A percentile compares a stretch with the other conserved stretches of the same genome.
Evolutionary conservation across 2,888 invertebrate species (phyloP).

Genomic region (Latrodectus hesperus): DNA sequence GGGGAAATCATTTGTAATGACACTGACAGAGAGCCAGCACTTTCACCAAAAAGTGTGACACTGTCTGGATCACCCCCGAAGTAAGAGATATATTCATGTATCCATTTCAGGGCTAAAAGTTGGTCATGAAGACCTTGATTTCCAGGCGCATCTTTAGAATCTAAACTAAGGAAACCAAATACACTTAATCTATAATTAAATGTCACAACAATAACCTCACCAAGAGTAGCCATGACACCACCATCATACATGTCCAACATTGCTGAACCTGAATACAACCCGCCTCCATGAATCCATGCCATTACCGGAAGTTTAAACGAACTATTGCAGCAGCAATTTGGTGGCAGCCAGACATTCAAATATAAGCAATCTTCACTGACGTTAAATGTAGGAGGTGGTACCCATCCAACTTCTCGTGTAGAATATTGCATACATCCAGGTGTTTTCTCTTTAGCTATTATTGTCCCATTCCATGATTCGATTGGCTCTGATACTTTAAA

Average conservation of each 20-base stretch:
- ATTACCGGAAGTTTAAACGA: slow-evolving; percentile 81
- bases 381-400: slow-evolving; percentile 42
- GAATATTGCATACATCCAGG: slow-evolving; percentile 72
- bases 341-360: slow-evolving; percentile 86
- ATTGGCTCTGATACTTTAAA: slow-evolving; percentile 75
- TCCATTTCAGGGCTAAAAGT: slow-evolving; percentile 15
- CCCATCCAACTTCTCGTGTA: slow-evolving; percentile 68
- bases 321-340: neutral
- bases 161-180: slow-evolving; percentile 75
- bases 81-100: neutral
- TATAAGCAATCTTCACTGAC: slow-evolving; percentile 85
- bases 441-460: slow-evolving; percentile 62
- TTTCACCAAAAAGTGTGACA: slow-evolving; percentile 19
- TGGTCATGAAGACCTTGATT: slow-evolving; percentile 70
- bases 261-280: slow-evolving; percentile 74
- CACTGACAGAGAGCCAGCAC: neutral
- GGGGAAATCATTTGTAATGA: slow-evolving; percentile 4
- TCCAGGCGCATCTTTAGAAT: slow-evolving; percentile 72
- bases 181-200: slow-evolving; percentile 77
- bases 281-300: slow-evolving; percentile 77
- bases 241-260: slow-evolving; percentile 75
- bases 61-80: slow-evolving; percentile 10
- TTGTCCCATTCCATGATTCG: slow-evolving; percentile 80
- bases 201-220: slow-evolving; percentile 78
- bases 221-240: slow-evolving; percentile 76